These are phyloP conservation scores for Formica exsecta DNA, from an alignment of 1,140 invertebrate species.

Conservation along the genomic window DNA sequence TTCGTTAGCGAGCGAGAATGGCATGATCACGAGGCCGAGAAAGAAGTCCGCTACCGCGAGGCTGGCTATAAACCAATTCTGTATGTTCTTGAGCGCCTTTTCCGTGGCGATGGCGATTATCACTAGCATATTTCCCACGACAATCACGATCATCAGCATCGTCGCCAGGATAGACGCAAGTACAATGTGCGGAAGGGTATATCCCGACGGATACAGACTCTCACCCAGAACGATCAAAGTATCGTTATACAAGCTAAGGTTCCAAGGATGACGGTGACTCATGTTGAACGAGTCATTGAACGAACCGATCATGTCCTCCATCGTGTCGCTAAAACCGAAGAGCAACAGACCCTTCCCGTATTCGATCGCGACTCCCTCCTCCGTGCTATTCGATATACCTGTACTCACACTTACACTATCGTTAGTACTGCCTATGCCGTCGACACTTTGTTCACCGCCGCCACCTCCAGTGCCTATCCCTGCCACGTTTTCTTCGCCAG, in stretches of 20 bases:
- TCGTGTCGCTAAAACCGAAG: slow-evolving; percentile 79
- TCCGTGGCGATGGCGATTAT: slow-evolving; percentile 98
- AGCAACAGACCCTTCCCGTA: slow-evolving; percentile 77
- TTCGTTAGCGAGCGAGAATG: slow-evolving; percentile 98
- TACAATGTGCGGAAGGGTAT: slow-evolving; percentile 94
- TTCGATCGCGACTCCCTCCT: slow-evolving; percentile 44
- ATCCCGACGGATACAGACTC: slow-evolving; percentile 93
- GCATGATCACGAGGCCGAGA: slow-evolving; percentile 98
- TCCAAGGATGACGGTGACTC: slow-evolving; percentile 66
- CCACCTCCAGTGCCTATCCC: background rate
- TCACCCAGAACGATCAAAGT: slow-evolving; percentile 83
- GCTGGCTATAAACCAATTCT: slow-evolving; percentile 99
- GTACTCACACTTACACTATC: slow-evolving; percentile 48
- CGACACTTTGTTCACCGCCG: slow-evolving; percentile 41
- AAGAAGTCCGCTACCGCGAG: slow-evolving; percentile 98
- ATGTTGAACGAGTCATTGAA: slow-evolving; percentile 79
- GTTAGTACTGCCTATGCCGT: slow-evolving; percentile 50
- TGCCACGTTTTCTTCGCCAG: slow-evolving; percentile 14
- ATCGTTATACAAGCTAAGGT: slow-evolving; percentile 75
- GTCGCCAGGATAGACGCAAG: slow-evolving; percentile 96
- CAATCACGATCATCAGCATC: slow-evolving; percentile 97
- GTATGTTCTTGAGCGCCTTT: slow-evolving; percentile 97
- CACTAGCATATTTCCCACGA: slow-evolving; percentile 99
- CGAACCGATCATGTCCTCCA: slow-evolving; percentile 76
- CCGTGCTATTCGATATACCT: slow-evolving; percentile 44